Evolutionary conservation across 2,113 vertebrate species (phyloP).

Genomic region (Onychorhynchus coronatus): DNA sequence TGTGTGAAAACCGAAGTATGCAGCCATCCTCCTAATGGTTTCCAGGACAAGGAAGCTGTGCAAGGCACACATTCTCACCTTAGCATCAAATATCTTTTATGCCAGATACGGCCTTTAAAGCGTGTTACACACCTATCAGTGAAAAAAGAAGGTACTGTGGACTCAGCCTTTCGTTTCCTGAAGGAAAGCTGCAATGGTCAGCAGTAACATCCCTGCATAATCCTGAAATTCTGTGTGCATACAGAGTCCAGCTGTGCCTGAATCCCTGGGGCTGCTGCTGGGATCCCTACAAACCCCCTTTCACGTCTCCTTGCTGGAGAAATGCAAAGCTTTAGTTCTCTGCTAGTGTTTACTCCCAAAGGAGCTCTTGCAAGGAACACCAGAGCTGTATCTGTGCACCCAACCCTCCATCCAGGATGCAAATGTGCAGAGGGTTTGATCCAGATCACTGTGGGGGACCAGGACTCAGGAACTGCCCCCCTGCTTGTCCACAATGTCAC

Average conservation of each 20-base stretch:
- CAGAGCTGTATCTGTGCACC: fast-evolving
- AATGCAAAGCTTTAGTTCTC: not conserved
- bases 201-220: not conserved
- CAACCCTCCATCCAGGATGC: not conserved
- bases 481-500: fast-evolving
- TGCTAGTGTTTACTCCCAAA: fast-evolving
- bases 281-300: not conserved
- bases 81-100: not conserved
- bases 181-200: not conserved
- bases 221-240: not conserved
- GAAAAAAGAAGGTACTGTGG: not conserved
- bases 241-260: not conserved
- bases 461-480: not conserved
- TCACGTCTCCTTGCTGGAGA: not conserved
- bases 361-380: not conserved
- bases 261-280: not conserved
- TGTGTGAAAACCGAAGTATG: not conserved
- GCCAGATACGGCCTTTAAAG: not conserved
- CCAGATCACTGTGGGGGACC: fast-evolving
- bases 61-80: not conserved
- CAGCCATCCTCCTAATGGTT: not conserved
- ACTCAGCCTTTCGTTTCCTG: fast-evolving
- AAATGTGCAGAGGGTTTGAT: fast-evolving
- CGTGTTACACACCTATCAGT: fast-evolving
- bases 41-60: not conserved